phyloP scores from a whole-genome alignment of 2,888 invertebrate genomes.

The Catocala fraxini region DNA sequence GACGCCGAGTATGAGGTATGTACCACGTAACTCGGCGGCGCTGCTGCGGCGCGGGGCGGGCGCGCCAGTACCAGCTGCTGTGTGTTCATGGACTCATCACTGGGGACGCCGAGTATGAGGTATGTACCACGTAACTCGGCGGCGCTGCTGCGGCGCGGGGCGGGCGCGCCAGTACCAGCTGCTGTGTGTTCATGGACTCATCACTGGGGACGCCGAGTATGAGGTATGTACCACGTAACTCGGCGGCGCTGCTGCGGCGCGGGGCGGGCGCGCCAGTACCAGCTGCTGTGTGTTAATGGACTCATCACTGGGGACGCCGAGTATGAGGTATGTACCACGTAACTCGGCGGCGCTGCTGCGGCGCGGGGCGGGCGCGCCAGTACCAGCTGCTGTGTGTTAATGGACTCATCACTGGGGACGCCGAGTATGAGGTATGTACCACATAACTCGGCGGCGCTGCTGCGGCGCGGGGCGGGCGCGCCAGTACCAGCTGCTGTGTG shows the following conservation, averaged over 20 bases:
- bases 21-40: conserved; percentile 53
- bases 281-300: conserved; percentile 93
- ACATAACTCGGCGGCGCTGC: conserved; percentile 62
- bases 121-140: conserved; percentile 63
- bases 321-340: conserved; percentile 89
- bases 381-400: conserved; percentile 95
- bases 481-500: conserved; percentile 95
- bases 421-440: conserved; percentile 91
- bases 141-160: conserved; percentile 89
- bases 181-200: conserved; percentile 92
- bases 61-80: conserved; percentile 95
- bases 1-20: conserved; percentile 92
- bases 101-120: conserved; percentile 92
- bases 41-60: conserved; percentile 91
- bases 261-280: conserved; percentile 94
- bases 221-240: conserved; percentile 87
- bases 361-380: conserved; percentile 92
- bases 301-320: conserved; percentile 91
- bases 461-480: conserved; percentile 92
- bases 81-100: conserved; percentile 92
- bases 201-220: conserved; percentile 91
- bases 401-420: conserved; percentile 91
- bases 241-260: conserved; percentile 87
- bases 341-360: conserved; percentile 84
- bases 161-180: conserved; percentile 95